These are phyloP conservation scores for Brachyhypopomus occidentalis DNA, from an alignment of 2,113 vertebrate genomes.

Conservation along the genomic window DNA sequence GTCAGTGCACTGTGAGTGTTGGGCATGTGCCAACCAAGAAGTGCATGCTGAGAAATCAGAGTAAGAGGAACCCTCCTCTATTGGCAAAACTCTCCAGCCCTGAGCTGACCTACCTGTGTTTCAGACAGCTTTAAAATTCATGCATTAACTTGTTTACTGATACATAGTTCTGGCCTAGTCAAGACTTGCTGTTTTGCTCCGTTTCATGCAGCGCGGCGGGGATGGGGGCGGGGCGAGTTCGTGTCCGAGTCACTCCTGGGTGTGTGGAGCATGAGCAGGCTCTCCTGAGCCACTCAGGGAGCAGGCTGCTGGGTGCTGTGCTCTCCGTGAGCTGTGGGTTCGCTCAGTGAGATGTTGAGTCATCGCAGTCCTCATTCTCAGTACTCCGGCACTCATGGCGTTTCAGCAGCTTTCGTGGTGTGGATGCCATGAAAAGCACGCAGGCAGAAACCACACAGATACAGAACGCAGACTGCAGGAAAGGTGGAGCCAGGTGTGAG, in stretches of 20 bases:
- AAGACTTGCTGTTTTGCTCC: conserved; percentile 27
- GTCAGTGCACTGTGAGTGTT: conserved; percentile 41
- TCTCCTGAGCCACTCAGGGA: conserved; percentile 17
- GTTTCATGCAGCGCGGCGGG: background rate
- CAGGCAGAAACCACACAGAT: background rate
- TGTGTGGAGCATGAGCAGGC: conserved; percentile 29
- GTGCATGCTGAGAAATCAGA: background rate
- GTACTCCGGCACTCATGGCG: background rate
- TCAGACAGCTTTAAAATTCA: conserved; percentile 13
- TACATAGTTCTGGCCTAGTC: conserved; percentile 12
- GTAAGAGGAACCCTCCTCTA: conserved; percentile 1
- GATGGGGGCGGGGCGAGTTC: background rate
- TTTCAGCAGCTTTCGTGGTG: background rate
- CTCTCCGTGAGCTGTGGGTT: conserved; percentile 19
- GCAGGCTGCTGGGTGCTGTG: conserved; percentile 4
- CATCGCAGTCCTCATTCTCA: background rate
- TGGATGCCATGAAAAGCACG: background rate
- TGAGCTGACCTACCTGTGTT: background rate
- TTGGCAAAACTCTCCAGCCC: background rate
- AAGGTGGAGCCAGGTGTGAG: conserved; percentile 26
- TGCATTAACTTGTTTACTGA: conserved; percentile 14
- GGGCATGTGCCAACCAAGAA: conserved; percentile 37
- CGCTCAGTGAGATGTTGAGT: conserved; percentile 39
- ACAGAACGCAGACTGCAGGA: background rate
- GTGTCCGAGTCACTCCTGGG: conserved; percentile 4